Conservation (phyloP, 1,140 invertebrate genomes). For the Sipha flava region DNA sequence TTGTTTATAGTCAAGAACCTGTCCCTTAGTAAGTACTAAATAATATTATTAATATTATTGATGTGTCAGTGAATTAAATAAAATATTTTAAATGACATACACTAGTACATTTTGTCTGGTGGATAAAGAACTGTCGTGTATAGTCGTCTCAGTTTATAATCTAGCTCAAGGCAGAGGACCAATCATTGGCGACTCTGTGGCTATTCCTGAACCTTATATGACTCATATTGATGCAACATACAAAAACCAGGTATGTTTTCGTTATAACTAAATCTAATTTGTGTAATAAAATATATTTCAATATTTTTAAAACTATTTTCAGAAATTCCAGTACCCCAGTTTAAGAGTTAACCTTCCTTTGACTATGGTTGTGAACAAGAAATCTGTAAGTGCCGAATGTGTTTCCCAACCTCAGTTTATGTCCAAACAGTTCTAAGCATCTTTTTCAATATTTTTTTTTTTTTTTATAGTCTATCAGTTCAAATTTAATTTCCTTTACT, state of each 20-base stretch:
- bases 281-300: not conserved
- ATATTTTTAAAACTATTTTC: constrained; percentile 40
- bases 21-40: constrained; percentile 65
- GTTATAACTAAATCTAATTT: constrained; percentile 34
- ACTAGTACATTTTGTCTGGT: constrained; percentile 69
- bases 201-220: constrained; percentile 68
- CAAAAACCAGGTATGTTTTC: constrained; percentile 51
- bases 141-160: constrained; percentile 74
- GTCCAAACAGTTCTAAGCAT: not conserved
- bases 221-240: constrained; percentile 53
- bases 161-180: constrained; percentile 69
- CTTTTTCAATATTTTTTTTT: not conserved
- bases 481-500: not conserved
- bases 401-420: constrained; percentile 14
- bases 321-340: constrained; percentile 62
- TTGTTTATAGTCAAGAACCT: constrained; percentile 60
- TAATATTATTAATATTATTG: not conserved
- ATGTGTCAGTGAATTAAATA: not conserved
- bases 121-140: constrained; percentile 60
- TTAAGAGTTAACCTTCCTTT: constrained; percentile 68
- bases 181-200: constrained; percentile 74
- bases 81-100: not conserved
- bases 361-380: constrained; percentile 65
- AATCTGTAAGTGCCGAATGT: constrained; percentile 37
- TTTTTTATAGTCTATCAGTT: not conserved